These are phyloP conservation scores for Sitta carolinensis DNA, from an alignment of 2,797 vertebrate genomes.

Conservation along the genomic window DNA sequence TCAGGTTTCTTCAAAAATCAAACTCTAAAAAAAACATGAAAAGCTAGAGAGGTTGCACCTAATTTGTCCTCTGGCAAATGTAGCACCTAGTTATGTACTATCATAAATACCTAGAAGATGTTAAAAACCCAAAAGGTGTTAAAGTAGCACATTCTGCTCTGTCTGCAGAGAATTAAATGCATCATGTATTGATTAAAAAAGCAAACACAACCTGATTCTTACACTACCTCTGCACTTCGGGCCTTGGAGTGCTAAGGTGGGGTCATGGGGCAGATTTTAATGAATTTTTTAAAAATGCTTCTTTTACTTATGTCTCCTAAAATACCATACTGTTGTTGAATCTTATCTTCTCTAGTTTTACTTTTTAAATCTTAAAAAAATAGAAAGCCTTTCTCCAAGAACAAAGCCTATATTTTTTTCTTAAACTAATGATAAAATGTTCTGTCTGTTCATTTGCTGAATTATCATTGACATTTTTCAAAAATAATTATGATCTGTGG, in stretches of 20 bases:
- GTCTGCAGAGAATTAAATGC: neutral
- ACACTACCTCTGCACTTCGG: neutral
- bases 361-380: neutral
- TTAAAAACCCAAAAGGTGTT: neutral
- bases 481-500: neutral
- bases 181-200: neutral
- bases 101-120: neutral
- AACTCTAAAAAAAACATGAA: neutral
- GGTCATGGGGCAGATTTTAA: constrained; percentile 4
- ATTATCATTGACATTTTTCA: neutral
- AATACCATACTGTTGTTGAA: neutral
- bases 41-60: neutral
- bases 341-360: neutral
- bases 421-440: neutral
- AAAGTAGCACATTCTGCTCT: neutral
- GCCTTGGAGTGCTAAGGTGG: neutral
- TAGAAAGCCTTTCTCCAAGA: neutral
- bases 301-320: neutral
- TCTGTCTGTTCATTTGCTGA: neutral
- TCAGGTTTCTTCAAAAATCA: neutral
- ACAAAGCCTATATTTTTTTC: neutral
- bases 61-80: neutral
- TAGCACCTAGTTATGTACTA: neutral
- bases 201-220: neutral
- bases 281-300: neutral